A percentile compares a stretch with the other conserved stretches of the same genome.
phyloP scores from a whole-genome alignment of 2,888 invertebrate genomes.

The Sphaeridia pumilis region DNA sequence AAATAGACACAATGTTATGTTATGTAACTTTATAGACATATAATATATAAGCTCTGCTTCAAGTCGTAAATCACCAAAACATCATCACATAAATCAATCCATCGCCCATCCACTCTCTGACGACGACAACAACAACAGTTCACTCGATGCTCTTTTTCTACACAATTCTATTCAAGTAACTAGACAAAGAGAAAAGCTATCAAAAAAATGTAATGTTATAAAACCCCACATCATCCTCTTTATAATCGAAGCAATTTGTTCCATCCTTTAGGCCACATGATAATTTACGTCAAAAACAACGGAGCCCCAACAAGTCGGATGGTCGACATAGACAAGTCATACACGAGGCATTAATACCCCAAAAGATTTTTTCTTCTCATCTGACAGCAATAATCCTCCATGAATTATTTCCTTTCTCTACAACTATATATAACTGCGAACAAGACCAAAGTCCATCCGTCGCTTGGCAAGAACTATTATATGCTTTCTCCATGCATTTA shows the following conservation, averaged over 20 bases:
- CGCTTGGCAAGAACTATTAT: too few species aligned
- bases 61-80: not conserved
- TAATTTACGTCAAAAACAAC: conserved; percentile 5
- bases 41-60: too few species aligned
- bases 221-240: not conserved
- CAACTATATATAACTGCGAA: not conserved
- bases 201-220: not conserved
- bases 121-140: too few species aligned
- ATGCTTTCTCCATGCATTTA: too few species aligned
- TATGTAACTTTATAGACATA: not conserved
- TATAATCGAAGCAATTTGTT: conserved; percentile 1
- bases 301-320: too few species aligned
- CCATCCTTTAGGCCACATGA: not conserved
- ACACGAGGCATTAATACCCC: not conserved
- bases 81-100: not conserved
- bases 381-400: conserved; percentile 2
- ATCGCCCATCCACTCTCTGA: too few species aligned
- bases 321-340: too few species aligned
- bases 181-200: too few species aligned
- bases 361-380: conserved; percentile 1
- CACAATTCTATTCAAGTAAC: too few species aligned
- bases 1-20: not conserved
- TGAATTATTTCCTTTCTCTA: not conserved
- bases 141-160: too few species aligned
- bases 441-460: too few species aligned